Evolutionary conservation across 1,140 invertebrate species (phyloP).

Genomic region (Drosophila nasuta): DNA sequence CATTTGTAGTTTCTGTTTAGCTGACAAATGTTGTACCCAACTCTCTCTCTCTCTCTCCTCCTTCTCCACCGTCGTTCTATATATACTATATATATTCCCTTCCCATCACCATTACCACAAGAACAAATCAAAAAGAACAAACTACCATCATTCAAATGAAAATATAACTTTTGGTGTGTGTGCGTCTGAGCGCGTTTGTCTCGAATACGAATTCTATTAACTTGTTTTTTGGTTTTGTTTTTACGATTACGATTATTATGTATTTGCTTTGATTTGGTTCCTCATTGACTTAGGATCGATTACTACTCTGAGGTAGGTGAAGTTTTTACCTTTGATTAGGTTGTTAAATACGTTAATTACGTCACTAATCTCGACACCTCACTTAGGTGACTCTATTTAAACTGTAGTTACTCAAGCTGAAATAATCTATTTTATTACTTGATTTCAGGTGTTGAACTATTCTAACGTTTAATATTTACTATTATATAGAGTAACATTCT

Average conservation of each 20-base stretch:
- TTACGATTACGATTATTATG: constrained; percentile 6
- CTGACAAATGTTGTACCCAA: constrained; percentile 75
- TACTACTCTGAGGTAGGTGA: constrained; percentile 34
- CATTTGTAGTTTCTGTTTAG: constrained; percentile 83
- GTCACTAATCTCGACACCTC: neutral
- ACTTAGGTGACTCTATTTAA: neutral
- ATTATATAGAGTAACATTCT: too few species aligned
- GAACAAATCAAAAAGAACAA: neutral
- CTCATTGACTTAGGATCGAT: constrained; percentile 33
- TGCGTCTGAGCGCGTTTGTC: constrained; percentile 18
- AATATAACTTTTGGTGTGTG: constrained; percentile 29
- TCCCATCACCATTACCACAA: neutral
- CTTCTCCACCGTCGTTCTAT: neutral
- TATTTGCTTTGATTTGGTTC: constrained; percentile 21
- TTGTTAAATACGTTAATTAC: constrained; percentile 4
- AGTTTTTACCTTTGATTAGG: constrained; percentile 10
- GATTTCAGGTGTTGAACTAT: neutral
- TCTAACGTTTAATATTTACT: too few species aligned
- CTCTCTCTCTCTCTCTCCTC: neutral
- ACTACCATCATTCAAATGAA: constrained; percentile 9
- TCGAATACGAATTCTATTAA: constrained; percentile 6
- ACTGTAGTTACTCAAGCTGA: neutral
- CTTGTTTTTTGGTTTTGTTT: neutral
- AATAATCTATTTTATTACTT: neutral
- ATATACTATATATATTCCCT: neutral